Conservation (phyloP, 1,140 invertebrate genomes). For the Caenorhabditis briggsae region DNA sequence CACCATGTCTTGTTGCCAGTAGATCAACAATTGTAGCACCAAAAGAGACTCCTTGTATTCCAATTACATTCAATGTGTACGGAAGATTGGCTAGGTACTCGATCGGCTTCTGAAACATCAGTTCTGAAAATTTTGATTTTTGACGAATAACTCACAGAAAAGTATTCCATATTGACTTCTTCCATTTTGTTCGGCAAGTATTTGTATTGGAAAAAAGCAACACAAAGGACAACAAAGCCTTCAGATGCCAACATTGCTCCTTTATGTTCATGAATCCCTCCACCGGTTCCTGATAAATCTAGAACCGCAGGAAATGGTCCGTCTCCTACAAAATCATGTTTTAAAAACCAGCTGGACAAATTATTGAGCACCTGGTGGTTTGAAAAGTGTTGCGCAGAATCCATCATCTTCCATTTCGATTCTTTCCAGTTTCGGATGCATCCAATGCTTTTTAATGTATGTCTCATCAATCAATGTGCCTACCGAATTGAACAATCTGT, state of each 20-base stretch:
- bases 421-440: constrained; percentile 56
- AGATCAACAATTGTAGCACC: constrained; percentile 59
- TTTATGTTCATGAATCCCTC: constrained; percentile 61
- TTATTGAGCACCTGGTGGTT: constrained; percentile 13
- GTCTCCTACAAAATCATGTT: background rate
- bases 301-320: constrained; percentile 55
- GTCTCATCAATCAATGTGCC: constrained; percentile 12
- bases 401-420: constrained; percentile 55
- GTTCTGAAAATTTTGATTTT: background rate
- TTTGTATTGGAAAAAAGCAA: constrained; percentile 61
- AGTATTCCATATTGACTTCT: constrained; percentile 56
- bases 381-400: constrained; percentile 60
- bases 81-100: constrained; percentile 23
- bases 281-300: constrained; percentile 60
- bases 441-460: constrained; percentile 63
- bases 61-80: constrained; percentile 46
- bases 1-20: constrained; percentile 47
- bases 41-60: constrained; percentile 62
- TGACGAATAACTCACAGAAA: background rate
- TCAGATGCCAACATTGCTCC: constrained; percentile 57
- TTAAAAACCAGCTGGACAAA: too few species aligned
- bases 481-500: constrained; percentile 33
- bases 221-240: constrained; percentile 60
- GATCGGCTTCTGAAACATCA: constrained; percentile 34
- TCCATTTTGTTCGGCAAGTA: constrained; percentile 43